These are phyloP conservation scores for Rhagophthalmus giganteus DNA, from an alignment of 2,888 invertebrate genomes.

Conservation along the genomic window DNA sequence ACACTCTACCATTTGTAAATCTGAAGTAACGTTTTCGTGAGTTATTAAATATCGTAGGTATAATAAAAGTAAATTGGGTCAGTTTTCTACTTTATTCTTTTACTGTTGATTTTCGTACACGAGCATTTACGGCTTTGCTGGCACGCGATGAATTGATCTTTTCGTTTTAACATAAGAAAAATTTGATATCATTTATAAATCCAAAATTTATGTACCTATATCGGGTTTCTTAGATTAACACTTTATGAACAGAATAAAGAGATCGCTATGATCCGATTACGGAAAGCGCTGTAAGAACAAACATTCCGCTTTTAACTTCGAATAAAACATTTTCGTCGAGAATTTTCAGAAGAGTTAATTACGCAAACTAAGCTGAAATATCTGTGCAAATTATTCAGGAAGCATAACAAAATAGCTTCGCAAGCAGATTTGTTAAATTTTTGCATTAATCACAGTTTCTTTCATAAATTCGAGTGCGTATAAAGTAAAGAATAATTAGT, in stretches of 20 bases:
- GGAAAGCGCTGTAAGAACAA: constrained; percentile 1
- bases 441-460: neutral
- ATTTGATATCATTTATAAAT: no score
- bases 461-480: neutral
- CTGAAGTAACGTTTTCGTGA: no score
- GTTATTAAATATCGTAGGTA: constrained; percentile 1
- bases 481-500: neutral
- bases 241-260: neutral
- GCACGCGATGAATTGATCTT: neutral
- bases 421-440: constrained; percentile 13
- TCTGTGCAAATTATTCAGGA: constrained; percentile 10
- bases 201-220: no score
- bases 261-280: constrained; percentile 3
- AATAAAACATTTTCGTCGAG: constrained; percentile 8
- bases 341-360: constrained; percentile 18
- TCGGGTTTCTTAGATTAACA: no score
- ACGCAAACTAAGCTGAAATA: constrained; percentile 16
- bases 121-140: neutral
- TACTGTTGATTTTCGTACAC: neutral
- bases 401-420: constrained; percentile 12
- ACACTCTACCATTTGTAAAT: no score
- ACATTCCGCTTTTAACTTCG: constrained; percentile 3
- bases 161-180: neutral
- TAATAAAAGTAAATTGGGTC: constrained; percentile 8
- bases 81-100: constrained; percentile 6